Evolutionary conservation across 2,888 invertebrate genomes (phyloP), one percentile per base, ranked within the genome.

Genomic region (Nasonovia ribisnigri): DNA sequence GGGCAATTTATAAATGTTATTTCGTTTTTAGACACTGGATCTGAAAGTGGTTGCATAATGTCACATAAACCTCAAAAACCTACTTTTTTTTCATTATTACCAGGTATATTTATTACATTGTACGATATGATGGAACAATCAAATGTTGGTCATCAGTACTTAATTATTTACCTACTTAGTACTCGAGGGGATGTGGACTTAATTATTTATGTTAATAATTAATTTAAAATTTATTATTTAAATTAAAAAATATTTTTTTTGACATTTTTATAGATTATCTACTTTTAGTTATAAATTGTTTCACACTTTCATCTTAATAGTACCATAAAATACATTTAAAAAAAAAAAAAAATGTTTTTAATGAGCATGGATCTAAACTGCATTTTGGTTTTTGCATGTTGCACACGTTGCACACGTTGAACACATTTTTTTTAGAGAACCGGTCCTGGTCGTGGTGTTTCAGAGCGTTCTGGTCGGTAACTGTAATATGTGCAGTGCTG

Each of bases 391-490:
- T 46, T 46, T 46, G 11, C 8, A 46, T 46, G 11, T 46, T 46
- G 46, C 0, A 43, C 43, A 43, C n/a, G n/a, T n/a, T n/a, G n/a
- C n/a, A n/a, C n/a, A 20, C 5, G 13, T n/a, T 43, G 2, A 3
- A 26, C 6, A 26, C 46, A 67, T 16, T 20, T 77, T 77, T 67
- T 36, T 36, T 36, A 8, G 0, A 36, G 2, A 36, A 36, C 0
- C 29, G 20, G 77, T 10, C 29, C 1, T 5, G 29, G 46, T 16
- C 60, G 24, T 90, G 24, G 0, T 46, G 20, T 60, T 89, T 46
- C n/a, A 94, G 94, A 67, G n/a, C 93, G 51, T 92, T 94, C 60
- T 94, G 94, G 94, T 90, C 92, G 26, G 51, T 93, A 20, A 90
- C 94, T 46, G 77, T 94, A 1, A 24, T 87, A 42, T 77, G 90